Base-by-base conservation (phyloP, 30 jellyfish, hydroid and myxozoan genomes). In the Rhopilema esculentum region DNA sequence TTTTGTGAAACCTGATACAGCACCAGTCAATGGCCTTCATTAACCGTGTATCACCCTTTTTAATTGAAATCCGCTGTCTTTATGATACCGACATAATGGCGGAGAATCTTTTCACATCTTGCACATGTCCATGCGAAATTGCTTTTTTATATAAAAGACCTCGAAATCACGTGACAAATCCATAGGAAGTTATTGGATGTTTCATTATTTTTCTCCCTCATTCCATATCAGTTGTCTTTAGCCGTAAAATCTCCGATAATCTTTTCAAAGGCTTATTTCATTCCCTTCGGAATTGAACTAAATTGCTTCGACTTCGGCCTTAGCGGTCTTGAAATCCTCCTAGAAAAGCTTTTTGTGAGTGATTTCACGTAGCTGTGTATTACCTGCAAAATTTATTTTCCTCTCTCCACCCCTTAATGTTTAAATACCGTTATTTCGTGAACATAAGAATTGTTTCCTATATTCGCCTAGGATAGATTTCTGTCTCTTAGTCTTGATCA, bases 91-190 rank as follows among this genome's bases (percentile, higher is more conserved):
- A 62, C 88, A 78, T 61, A 16, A 31, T 66, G 88, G 30, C 88
- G 52, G 79, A 16, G 40, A 18, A 28, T 62, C 85, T 66, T 78
- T 64, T 69, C 50, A 4, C 29, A 33, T 22, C 21, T 9, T 27
- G 33, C 71, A 29, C 86, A 51, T 76, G 67, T 76, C 79, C 88
- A 78, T 57, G 88, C 75, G 88, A 78, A 57, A 53, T 78, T 29
- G 28, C 66, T 25, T 52, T 62, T 78, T 68, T 29, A 23, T 23
- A 1, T 73, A 9, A 23, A 73, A 73, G 16, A 4, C 84, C 69
- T 73, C 84, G 8, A 8, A 1, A 73, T 33, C 84, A 73, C 84
- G 84, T 73, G 84, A 33, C 53, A 40, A 40, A 12, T 40, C n/a
- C 57, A 40, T 40, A 40, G 9, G 9, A 40, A 40, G 12, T 40